A percentile compares a stretch with the other conserved stretches of the same genome.
These are phyloP conservation scores for Folsomia candida DNA, from an alignment of 2,888 invertebrate species.

Conservation along the genomic window DNA sequence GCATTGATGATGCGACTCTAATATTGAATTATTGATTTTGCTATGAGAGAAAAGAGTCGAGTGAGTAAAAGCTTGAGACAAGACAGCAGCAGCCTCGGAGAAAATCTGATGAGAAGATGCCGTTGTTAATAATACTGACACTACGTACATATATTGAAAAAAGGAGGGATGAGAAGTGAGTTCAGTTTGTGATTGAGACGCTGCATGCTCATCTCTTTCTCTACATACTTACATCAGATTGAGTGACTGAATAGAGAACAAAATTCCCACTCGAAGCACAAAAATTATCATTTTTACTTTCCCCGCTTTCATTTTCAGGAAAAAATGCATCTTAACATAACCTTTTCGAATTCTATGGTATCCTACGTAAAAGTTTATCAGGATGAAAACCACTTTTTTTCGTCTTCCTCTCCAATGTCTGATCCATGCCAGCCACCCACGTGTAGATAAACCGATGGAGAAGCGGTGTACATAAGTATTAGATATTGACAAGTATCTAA, in stretches of 20 bases:
- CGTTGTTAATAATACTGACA: neutral
- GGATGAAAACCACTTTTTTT: neutral
- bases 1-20: neutral
- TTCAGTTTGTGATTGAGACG: too few species aligned
- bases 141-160: neutral
- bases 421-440: too few species aligned
- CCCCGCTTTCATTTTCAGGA: neutral
- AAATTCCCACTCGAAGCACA: neutral
- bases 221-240: too few species aligned
- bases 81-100: neutral
- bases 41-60: neutral
- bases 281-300: slow-evolving; percentile 7
- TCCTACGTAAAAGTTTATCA: neutral
- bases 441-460: too few species aligned
- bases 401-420: neutral
- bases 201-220: too few species aligned
- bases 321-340: slow-evolving; percentile 1
- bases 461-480: too few species aligned
- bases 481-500: too few species aligned
- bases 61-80: neutral
- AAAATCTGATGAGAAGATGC: neutral
- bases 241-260: too few species aligned
- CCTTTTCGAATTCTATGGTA: neutral
- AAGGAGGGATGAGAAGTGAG: neutral
- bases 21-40: neutral